Evolutionary conservation across 1,140 invertebrate species (phyloP).

Genomic region (Bathynomus jamesi): DNA sequence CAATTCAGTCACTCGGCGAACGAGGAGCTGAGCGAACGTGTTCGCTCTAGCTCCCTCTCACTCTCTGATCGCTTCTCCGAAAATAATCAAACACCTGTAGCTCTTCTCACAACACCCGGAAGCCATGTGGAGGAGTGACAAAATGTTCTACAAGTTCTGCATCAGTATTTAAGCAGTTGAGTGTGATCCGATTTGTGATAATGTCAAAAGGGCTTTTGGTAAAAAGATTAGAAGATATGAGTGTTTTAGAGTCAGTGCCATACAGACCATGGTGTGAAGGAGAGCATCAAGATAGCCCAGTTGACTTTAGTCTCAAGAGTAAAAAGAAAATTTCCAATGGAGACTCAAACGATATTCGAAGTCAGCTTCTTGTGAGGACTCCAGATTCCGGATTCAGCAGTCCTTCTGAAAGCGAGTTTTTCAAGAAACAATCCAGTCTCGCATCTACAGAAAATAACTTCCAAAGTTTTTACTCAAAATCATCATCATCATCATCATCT

Average conservation of each 20-base stretch:
- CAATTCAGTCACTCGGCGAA: slow-evolving; percentile 24
- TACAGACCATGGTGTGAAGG: slow-evolving; percentile 24
- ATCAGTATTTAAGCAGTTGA: neutral
- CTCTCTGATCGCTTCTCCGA: neutral
- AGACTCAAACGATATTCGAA: neutral
- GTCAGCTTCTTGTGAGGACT: slow-evolving; percentile 23
- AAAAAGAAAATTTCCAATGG: neutral
- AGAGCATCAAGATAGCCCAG: slow-evolving; percentile 3
- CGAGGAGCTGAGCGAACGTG: slow-evolving; percentile 29
- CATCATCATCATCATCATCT: neutral
- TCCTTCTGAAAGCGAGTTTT: slow-evolving; percentile 33
- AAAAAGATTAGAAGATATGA: slow-evolving; percentile 32
- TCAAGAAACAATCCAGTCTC: slow-evolving; percentile 9
- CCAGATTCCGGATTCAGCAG: slow-evolving; percentile 37
- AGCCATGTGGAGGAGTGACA: neutral
- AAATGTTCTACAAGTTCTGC: neutral
- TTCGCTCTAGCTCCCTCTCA: slow-evolving; percentile 20
- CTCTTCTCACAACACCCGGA: slow-evolving; percentile 2
- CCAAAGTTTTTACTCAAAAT: neutral
- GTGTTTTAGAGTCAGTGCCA: slow-evolving; percentile 26
- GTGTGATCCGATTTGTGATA: slow-evolving; percentile 29
- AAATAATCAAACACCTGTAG: neutral
- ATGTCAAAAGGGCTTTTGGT: slow-evolving; percentile 34
- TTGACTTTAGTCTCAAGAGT: slow-evolving; percentile 10
- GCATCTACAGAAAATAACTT: neutral